Evolutionary conservation across 2,888 invertebrate genomes (phyloP), one percentile per base, ranked within the genome.

Genomic region (Drosophila leonis): DNA sequence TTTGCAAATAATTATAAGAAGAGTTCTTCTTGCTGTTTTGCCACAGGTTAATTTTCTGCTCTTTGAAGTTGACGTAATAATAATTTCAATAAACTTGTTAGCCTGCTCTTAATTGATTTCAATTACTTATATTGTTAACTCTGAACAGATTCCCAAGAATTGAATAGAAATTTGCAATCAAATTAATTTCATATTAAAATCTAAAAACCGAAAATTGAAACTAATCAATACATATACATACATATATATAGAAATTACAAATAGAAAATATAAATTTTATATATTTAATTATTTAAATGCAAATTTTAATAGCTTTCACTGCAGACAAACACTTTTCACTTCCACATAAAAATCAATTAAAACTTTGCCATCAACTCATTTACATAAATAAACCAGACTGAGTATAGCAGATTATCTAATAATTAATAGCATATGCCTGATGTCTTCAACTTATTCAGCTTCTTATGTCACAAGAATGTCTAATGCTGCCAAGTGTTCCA

Each of bases 401-500:
- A 33, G 49, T 20, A 49, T 18, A 29, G 24, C 37, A 15, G 18
- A 56, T 46, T 41, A 56, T 52, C 33, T 57, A 46, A 51, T 56
- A 62, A 70, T 69, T 62, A 46, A 56, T 68, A 44, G 12, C n/a
- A 18, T 31, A 29, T 51, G 44, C 3, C 29, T 8, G 27, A 61
- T 44, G 60, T 39, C 56, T 35, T 20, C 18, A 39, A 29, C n/a
- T 15, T 15, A 10, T 33, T 20, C 46, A n/a, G 59, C 49, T 48
- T 33, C 56, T 35, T 42, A 35, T n/a, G 35, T 24, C 20, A 37
- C 42, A 51, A 24, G n/a, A 48, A 24, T 44, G 62, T 9, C n/a
- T 29, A 27, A 29, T 65, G 77, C 67, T 66, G 64, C 52, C 70
- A 44, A 65, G 55, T 49, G 54, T 39, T 68, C 52, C 48, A 37